Evolutionary conservation across 2,888 invertebrate species (phyloP), one percentile per base, ranked within the genome.

Genomic region (Asteroscopus sphinx): DNA sequence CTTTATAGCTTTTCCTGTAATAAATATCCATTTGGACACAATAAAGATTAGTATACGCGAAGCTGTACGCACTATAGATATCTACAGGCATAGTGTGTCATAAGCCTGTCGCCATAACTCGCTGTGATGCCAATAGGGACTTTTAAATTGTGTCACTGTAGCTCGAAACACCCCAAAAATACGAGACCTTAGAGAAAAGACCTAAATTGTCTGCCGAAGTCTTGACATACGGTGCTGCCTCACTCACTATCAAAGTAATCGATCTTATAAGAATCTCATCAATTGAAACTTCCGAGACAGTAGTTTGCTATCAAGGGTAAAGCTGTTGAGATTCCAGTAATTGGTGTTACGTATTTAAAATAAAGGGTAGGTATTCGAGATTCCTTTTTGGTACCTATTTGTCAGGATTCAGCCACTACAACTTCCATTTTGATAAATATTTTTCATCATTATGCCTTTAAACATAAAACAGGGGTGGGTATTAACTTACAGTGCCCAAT

Each of bases 21-120:
- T 58, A 37, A 58, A 58, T 15, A 46, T 42, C 45, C 7, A 51
- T 41, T 36, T 25, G 42, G n/a, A 37, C 21, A 17, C 11, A 17
- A 11, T 5, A 0, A n/a, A 11, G 36, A 36, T 36, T 16, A n/a
- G 6, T 16, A 17, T 36, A 21, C 3, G 6, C 21, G 21, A 3
- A 21, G 21, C 4, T 21, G 6, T 11, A 28, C 13, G n/a, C n/a
- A n/a, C n/a, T n/a, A n/a, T n/a, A n/a, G n/a, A n/a, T n/a, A n/a
- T n/a, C n/a, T 15, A 35, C 35, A 15, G 4, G 13, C 6, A 9
- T 11, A 12, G 30, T 30, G 39, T 48, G 15, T 32, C 16, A 17
- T 33, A 28, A 28, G 13, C 16, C 16, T 3, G 36, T 26, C 36
- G 7, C 30, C 12, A 44, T 36, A 33, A 32, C 30, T 45, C 39